A percentile compares a stretch with the other conserved stretches of the same genome.
These are phyloP conservation scores for Peromyscus leucopus DNA, from an alignment of 2,113 vertebrate genomes.

Conservation along the genomic window DNA sequence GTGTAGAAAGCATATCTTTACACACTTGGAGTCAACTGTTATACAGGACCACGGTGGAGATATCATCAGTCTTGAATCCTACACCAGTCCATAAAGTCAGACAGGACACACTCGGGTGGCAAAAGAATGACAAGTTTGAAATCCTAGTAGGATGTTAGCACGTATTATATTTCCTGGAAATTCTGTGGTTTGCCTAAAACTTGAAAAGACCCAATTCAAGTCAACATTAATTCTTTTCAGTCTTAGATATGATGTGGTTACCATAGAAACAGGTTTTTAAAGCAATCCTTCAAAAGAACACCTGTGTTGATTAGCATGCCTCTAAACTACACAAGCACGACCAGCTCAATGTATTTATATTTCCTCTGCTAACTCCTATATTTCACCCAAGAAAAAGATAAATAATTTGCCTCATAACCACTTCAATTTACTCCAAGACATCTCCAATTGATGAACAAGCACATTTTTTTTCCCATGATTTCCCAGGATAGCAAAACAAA, in stretches of 20 bases:
- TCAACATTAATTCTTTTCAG: conserved; percentile 58
- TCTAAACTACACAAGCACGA: conserved; percentile 61
- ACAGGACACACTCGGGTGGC: neutral
- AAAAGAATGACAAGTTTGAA: neutral
- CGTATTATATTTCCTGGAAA: neutral
- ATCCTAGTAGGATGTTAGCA: neutral
- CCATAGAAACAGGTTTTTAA: conserved; percentile 77
- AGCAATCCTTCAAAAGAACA: conserved; percentile 67
- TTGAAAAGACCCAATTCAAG: conserved; percentile 33
- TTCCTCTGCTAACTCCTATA: conserved; percentile 49
- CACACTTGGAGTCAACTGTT: neutral
- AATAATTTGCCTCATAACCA: conserved; percentile 63
- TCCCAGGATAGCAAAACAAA: conserved; percentile 54
- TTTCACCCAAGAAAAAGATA: conserved; percentile 73
- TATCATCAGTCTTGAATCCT: neutral
- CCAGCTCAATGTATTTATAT: conserved; percentile 60
- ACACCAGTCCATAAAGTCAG: too few relatives aligned
- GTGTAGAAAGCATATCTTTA: neutral
- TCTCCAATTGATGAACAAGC: conserved; percentile 61
- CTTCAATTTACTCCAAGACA: conserved; percentile 57
- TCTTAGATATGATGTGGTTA: conserved; percentile 73
- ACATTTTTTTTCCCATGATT: conserved; percentile 74
- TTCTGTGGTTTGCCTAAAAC: conserved; percentile 39
- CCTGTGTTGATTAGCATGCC: conserved; percentile 76
- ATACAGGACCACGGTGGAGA: neutral